Evolutionary conservation across 2,113 vertebrate genomes (phyloP).

Genomic region (Gobiocypris rarus): DNA sequence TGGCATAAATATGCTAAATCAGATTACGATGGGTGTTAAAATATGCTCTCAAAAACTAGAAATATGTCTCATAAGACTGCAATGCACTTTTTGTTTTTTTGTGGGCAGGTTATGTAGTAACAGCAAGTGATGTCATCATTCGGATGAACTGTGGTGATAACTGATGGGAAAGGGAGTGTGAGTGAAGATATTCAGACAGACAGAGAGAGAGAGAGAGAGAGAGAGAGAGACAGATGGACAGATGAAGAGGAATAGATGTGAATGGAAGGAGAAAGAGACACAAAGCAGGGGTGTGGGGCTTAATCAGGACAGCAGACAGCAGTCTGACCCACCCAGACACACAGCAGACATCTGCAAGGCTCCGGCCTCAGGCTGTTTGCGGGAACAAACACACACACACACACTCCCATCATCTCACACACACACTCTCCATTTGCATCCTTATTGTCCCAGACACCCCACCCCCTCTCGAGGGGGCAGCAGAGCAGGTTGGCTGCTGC

Average conservation of each 20-base stretch:
- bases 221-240: slow-evolving; percentile 27
- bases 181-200: slow-evolving; percentile 16
- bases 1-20: not conserved
- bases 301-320: slow-evolving; percentile 57
- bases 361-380: slow-evolving; percentile 53
- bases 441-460: slow-evolving; percentile 30
- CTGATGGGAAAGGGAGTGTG: not conserved
- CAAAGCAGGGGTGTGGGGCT: slow-evolving; percentile 42
- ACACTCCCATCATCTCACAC: not conserved
- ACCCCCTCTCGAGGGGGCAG: not conserved
- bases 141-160: not conserved
- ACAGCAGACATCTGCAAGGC: slow-evolving; percentile 58
- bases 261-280: slow-evolving; percentile 27
- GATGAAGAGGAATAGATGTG: slow-evolving; percentile 2
- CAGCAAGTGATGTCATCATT: not conserved
- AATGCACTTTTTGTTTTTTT: not conserved
- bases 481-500: not conserved
- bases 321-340: slow-evolving; percentile 57
- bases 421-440: slow-evolving; percentile 4
- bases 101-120: not conserved
- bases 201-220: not conserved
- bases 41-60: not conserved
- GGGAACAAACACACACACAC: not conserved
- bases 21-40: not conserved
- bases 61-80: not conserved